Evolutionary conservation across 2,888 invertebrate species (phyloP).

Genomic region (Palloptera scutellata): DNA sequence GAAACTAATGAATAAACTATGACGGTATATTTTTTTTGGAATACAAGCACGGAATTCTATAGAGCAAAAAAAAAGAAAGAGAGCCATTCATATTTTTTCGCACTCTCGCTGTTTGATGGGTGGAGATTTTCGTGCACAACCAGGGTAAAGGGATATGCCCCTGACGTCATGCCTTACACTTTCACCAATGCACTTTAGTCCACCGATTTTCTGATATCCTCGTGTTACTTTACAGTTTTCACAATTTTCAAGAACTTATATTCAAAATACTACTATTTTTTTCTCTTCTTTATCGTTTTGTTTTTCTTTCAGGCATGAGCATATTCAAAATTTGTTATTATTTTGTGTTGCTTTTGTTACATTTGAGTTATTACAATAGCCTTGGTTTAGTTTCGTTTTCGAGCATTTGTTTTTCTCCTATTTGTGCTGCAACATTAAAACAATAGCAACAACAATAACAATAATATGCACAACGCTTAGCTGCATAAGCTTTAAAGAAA

Average conservation of each 20-base stretch:
- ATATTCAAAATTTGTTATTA: no score
- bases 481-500: neutral
- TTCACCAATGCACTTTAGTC: no score
- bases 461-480: neutral
- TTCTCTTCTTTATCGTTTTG: conserved; percentile 26
- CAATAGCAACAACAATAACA: conserved; percentile 13
- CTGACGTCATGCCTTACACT: no score
- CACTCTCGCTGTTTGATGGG: no score
- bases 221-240: neutral
- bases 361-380: conserved; percentile 38
- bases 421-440: neutral
- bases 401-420: neutral
- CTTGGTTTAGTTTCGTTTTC: conserved; percentile 39
- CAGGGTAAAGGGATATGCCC: no score
- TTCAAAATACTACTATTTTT: neutral
- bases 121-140: no score
- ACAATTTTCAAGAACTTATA: neutral
- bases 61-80: no score
- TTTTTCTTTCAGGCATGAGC: neutral
- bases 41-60: no score
- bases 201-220: neutral
- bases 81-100: no score
- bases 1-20: no score
- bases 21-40: no score
- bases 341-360: conserved; percentile 19